Evolutionary conservation across 2,113 vertebrate species (phyloP), one percentile per base, ranked within the genome.

Genomic region (Prochilodus magdalenae): DNA sequence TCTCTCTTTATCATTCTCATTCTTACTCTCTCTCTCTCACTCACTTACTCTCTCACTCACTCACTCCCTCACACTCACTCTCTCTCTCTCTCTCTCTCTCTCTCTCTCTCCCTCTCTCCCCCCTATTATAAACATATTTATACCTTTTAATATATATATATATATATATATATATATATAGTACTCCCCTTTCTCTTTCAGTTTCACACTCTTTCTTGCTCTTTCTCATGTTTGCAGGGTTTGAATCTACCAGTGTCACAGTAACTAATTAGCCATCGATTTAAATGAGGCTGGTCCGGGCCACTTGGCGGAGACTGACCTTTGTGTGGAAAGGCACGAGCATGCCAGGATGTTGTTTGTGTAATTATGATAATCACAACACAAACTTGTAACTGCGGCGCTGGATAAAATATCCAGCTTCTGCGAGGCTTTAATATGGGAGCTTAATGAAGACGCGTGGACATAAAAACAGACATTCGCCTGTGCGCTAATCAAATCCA

Each of bases 301-400:
- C 20, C 65, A 51, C 57, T 72, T 72, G 51, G 29, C 15, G 40
- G 60, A 55, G 26, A 5, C 62, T 4, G 66, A 55, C 5, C 51
- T 75, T 63, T 75, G 14, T 33, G 18, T 53, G 29, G 10, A 81
- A 62, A 65, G n/a, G 73, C 36, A 73, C 13, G 33, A 49, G 53
- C 29, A 69, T 70, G 30, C 69, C 44, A 27, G 60, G 73, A 24
- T 75, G 75, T 57, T 83, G 81, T 83, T 74, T 70, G 59, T 73
- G 55, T 73, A 85, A 83, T 78, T 75, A 81, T 83, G 71, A 71
- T 75, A 80, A 73, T 83, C 53, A 53, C 73, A 49, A 18, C 30
- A n/a, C 49, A 85, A 80, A 72, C 69, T 29, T 73, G 62, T 74
- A 60, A 33, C 51, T 65, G 36, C 75, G 63, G 29, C 40, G 40